Evolutionary conservation across 2,113 vertebrate species (phyloP), one percentile per base, ranked within the genome.

Genomic region (Arothron firmamentum): DNA sequence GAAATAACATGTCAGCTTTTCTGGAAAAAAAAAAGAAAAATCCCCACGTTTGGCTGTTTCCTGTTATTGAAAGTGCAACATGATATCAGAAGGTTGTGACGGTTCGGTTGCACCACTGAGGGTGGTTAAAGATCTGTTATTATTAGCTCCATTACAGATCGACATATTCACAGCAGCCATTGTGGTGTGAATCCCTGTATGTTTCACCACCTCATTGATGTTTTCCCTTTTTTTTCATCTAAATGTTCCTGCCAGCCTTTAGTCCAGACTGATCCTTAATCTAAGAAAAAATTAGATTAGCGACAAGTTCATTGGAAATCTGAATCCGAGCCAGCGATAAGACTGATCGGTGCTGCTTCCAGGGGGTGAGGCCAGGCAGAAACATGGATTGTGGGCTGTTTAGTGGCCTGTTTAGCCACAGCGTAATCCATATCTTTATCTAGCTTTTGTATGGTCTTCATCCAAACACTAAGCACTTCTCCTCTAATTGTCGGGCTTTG

Each of bases 351-450:
- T 65, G 61, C 72, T 62, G 65, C 80, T 78, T 72, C 57, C 43
- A 55, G 70, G 81, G 53, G 56, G 55, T 62, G 19, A 80, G 79
- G 79, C 74, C 81, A 79, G 38, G 59, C 67, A 48, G 59, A 50
- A 84, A 80, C 59, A 59, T 67, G 76, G 78, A 86, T 82, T 85
- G 79, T 81, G 57, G 59, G 68, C 68, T 69, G 70, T 82, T 81
- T 78, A 80, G 79, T 74, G 65, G 82, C 78, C 75, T 74, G 80
- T 84, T 83, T 78, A 77, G 72, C 74, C 25, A 45, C 52, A 62
- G 56, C 72, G 65, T 79, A 86, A 85, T 85, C 82, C 74, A 82
- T 82, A 77, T 82, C 70, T 71, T 69, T 80, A 67, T 53, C 64
- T 65, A 79, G 79, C 79, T 85, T 84, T 68, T 71, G 75, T 48